A percentile compares a stretch with the other conserved stretches of the same genome.
Conservation (phyloP, 2,113 vertebrate genomes). For the Xiphorhynchus elegans region DNA sequence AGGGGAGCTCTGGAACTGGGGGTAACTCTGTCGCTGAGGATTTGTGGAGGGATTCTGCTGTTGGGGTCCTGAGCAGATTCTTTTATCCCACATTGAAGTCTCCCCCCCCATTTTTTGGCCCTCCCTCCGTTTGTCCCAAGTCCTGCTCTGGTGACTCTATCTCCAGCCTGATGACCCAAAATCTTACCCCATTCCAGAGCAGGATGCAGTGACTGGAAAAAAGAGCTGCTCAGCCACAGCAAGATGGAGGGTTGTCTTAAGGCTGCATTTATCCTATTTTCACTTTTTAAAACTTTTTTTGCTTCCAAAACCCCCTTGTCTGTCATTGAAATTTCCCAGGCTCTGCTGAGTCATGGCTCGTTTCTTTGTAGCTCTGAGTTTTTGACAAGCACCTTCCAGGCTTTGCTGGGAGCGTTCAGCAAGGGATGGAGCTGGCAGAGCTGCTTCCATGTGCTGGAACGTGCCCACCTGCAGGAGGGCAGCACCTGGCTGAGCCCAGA, state of each 20-base stretch:
- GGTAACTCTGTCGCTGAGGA: neutral
- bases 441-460: neutral
- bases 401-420: neutral
- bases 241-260: neutral
- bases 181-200: neutral
- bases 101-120: neutral
- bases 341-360: constrained; percentile 21
- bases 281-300: neutral
- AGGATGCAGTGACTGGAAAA: neutral
- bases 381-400: neutral
- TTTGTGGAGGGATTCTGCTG: neutral
- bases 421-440: neutral
- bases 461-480: neutral
- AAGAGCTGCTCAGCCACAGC: neutral
- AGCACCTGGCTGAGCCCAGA: neutral
- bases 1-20: neutral
- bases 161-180: neutral
- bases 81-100: neutral
- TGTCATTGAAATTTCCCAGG: neutral
- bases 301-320: neutral
- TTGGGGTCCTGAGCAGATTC: neutral
- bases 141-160: neutral
- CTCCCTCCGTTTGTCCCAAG: rapidly evolving
- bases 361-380: neutral
- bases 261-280: neutral